A percentile compares a stretch with the other conserved stretches of the same genome.
Conservation (phyloP, 1,140 invertebrate species). For the Drosophila nasuta region DNA sequence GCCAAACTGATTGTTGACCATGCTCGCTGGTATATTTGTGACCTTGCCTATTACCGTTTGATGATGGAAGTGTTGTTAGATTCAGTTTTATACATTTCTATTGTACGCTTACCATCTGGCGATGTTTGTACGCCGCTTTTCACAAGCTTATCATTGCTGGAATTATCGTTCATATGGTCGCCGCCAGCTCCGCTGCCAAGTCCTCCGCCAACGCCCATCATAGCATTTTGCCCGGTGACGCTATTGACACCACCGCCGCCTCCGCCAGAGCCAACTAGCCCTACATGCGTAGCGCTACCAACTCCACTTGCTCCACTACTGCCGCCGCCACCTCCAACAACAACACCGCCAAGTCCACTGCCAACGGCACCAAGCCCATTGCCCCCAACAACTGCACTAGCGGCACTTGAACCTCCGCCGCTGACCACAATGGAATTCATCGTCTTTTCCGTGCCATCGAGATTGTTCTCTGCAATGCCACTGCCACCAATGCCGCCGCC, state of each 20-base stretch:
- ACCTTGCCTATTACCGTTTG: conserved; percentile 90
- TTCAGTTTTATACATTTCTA: neutral
- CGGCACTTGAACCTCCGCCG: conserved; percentile 74
- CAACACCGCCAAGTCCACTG: conserved; percentile 78
- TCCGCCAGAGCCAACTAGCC: conserved; percentile 69
- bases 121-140: conserved; percentile 96
- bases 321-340: conserved; percentile 57
- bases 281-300: conserved; percentile 71
- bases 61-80: neutral
- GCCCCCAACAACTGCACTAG: conserved; percentile 66
- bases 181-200: conserved; percentile 61
- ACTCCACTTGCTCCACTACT: conserved; percentile 82
- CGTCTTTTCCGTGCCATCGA: conserved; percentile 82
- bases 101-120: conserved; percentile 91
- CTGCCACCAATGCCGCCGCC: conserved; percentile 45
- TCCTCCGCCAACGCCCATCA: conserved; percentile 76
- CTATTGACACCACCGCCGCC: conserved; percentile 82
- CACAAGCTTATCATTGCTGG: conserved; percentile 85
- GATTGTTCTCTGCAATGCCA: conserved; percentile 75
- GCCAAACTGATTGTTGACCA: conserved; percentile 99
- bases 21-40: conserved; percentile 98
- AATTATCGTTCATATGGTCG: conserved; percentile 84
- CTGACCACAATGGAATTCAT: conserved; percentile 85
- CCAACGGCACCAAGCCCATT: conserved; percentile 69
- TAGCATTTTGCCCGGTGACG: conserved; percentile 70